Evolutionary conservation across 2,113 vertebrate genomes (phyloP).

Genomic region (Electrona antarctica): DNA sequence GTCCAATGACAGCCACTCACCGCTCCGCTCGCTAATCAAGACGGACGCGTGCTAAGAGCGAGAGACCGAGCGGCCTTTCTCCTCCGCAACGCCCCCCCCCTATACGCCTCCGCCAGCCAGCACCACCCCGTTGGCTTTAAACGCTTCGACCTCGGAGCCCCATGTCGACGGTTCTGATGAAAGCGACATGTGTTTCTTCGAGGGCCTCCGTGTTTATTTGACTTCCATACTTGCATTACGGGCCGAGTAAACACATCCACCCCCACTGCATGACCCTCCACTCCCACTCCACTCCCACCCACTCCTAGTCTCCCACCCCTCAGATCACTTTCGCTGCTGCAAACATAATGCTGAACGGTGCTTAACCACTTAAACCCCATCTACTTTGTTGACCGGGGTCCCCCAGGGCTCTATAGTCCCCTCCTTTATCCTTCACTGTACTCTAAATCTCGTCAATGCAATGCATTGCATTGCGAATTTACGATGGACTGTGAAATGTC

Average conservation of each 20-base stretch:
- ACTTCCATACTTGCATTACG: slow-evolving; percentile 66
- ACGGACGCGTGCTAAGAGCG: slow-evolving; percentile 54
- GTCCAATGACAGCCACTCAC: slow-evolving; percentile 10
- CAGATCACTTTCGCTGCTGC: slow-evolving; percentile 15
- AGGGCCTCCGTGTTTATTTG: slow-evolving; percentile 69
- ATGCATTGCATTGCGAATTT: neutral
- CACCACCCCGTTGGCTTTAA: slow-evolving; percentile 7
- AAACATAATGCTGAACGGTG: neutral
- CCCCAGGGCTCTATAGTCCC: too few relatives aligned
- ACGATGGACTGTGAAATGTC: neutral
- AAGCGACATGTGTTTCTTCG: slow-evolving; percentile 78
- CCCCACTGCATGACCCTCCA: too few relatives aligned
- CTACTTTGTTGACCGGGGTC: too few relatives aligned
- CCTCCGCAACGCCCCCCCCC: slow-evolving; percentile 11
- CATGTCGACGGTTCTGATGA: slow-evolving; percentile 66
- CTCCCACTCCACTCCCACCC: neutral
- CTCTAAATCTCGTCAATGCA: too few relatives aligned
- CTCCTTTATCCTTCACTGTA: too few relatives aligned
- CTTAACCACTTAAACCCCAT: too few relatives aligned
- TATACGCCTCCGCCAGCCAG: neutral
- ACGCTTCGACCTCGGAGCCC: slow-evolving; percentile 62
- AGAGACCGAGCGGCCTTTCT: slow-evolving; percentile 21
- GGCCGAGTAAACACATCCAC: slow-evolving; percentile 62
- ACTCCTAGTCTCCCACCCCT: slow-evolving; percentile 20
- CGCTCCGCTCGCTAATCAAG: slow-evolving; percentile 38